phyloP scores from a whole-genome alignment of 2,113 vertebrate species.

The Rhineura floridana region DNA sequence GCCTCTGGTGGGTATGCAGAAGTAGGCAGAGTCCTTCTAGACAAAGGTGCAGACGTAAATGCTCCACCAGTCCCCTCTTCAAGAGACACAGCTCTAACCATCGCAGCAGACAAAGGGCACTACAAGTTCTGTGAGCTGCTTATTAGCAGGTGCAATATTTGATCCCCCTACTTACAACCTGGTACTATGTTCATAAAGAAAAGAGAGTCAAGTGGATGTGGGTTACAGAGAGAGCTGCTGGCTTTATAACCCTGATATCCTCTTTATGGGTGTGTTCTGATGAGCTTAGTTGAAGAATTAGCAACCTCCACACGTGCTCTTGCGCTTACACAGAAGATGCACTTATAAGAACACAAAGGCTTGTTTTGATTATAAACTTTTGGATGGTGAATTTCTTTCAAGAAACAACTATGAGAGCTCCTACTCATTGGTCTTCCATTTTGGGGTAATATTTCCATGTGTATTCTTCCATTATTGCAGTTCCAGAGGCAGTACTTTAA shows the following conservation, averaged over 20 bases:
- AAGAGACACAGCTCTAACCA: constrained; percentile 96
- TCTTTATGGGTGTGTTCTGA: background rate
- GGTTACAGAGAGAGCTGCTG: background rate
- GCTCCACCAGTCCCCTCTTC: constrained; percentile 97
- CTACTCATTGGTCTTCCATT: background rate
- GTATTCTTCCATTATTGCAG: background rate
- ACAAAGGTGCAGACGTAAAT: constrained; percentile 98
- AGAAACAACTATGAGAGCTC: background rate
- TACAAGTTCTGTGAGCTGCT: constrained; percentile 99
- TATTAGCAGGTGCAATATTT: constrained; percentile 88
- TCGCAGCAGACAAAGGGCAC: constrained; percentile 98
- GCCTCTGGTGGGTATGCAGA: constrained; percentile 98
- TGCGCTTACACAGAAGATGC: background rate
- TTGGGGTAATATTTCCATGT: too few relatives aligned
- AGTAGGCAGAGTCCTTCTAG: constrained; percentile 94
- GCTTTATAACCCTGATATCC: background rate
- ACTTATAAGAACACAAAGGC: background rate
- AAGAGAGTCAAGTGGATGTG: background rate
- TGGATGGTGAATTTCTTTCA: background rate
- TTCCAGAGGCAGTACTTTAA: background rate
- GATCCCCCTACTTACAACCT: background rate
- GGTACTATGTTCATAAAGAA: background rate
- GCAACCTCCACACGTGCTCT: too few relatives aligned
- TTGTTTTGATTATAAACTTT: background rate
- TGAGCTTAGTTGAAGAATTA: background rate